These are phyloP conservation scores for Protobothrops flavoviridis DNA, from an alignment of 2,113 vertebrate genomes.

Conservation along the genomic window DNA sequence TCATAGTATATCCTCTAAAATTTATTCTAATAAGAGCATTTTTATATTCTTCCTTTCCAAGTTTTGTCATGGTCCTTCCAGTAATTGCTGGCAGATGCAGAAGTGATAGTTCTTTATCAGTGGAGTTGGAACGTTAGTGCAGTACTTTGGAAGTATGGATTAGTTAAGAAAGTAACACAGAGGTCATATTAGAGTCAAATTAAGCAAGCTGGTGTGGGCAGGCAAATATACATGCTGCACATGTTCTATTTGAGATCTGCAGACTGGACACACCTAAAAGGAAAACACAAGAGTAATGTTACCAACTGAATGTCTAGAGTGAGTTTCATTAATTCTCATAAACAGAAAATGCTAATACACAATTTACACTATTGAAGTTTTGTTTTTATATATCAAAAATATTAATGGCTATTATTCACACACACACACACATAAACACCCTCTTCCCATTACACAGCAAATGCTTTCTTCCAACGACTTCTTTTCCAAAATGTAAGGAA, in stretches of 20 bases:
- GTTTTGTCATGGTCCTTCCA: conserved; percentile 21
- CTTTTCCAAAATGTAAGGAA: background rate
- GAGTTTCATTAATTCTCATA: background rate
- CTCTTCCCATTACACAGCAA: background rate
- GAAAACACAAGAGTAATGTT: background rate
- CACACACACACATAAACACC: background rate
- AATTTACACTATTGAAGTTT: background rate
- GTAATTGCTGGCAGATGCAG: conserved; percentile 48
- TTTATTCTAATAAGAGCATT: conserved; percentile 23
- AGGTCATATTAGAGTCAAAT: conserved; percentile 80
- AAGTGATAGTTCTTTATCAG: conserved; percentile 55
- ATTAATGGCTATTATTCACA: background rate
- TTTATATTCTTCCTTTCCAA: background rate
- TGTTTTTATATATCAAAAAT: background rate
- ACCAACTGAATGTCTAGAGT: background rate
- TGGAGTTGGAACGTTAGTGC: conserved; percentile 52
- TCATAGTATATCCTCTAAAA: conserved; percentile 39
- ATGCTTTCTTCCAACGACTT: background rate
- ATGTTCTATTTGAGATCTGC: conserved; percentile 88
- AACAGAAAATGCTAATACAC: background rate
- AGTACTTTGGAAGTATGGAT: conserved; percentile 54
- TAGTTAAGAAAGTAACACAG: background rate
- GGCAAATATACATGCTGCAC: conserved; percentile 96
- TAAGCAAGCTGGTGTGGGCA: conserved; percentile 94
- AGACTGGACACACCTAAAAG: conserved; percentile 88